Base-by-base conservation (phyloP, 2,113 vertebrate species). In the Chaetorhynchus papuensis region DNA sequence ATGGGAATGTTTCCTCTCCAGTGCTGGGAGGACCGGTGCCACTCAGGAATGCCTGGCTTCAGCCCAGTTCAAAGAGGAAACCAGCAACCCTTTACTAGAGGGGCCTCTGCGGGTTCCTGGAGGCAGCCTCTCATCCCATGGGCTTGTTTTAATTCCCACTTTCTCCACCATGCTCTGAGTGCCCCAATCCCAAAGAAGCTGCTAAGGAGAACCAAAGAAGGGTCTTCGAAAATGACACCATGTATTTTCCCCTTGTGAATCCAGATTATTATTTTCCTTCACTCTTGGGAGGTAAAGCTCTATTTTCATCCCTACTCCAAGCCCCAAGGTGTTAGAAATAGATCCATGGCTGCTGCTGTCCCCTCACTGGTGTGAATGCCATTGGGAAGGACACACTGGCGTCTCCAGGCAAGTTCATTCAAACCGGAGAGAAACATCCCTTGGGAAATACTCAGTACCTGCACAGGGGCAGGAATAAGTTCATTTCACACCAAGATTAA, bases 51-150 rank as follows among this genome's bases (percentile, higher is more conserved):
- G 87, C 88, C 90, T 80, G 63, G 90, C 61, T 65, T 37, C 81
- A 84, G 77, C 79, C 87, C 97, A 87, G 93, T 95, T 69, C 57
- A 1, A 12, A 89, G 93, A 97, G 85, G 70, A 94, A 94, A 95
- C 63, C 56, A 61, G 87, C 68, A 61, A 30, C 35, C 49, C 93
- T 94, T 94, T 88, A 93, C 86, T 78, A 44, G 77, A 17, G 87
- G 74, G 93, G 66, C 69, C 61, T 96, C 84, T 5, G 11, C 2
- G 56, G 87, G 82, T 76, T 90, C 91, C 30, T 27, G 14, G 77
- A 82, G 65, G 47, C 81, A 69, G 78, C 61, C 63, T 92, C 66
- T 33, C 71, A 78, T 96, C 83, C 69, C 57, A 52, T 2, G 24
- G 60, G 56, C 44, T 93, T 90, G 49, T 71, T 88, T 47, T 6